These are phyloP conservation scores for Podarcis muralis DNA, from an alignment of 2,113 vertebrate species.

Conservation along the genomic window DNA sequence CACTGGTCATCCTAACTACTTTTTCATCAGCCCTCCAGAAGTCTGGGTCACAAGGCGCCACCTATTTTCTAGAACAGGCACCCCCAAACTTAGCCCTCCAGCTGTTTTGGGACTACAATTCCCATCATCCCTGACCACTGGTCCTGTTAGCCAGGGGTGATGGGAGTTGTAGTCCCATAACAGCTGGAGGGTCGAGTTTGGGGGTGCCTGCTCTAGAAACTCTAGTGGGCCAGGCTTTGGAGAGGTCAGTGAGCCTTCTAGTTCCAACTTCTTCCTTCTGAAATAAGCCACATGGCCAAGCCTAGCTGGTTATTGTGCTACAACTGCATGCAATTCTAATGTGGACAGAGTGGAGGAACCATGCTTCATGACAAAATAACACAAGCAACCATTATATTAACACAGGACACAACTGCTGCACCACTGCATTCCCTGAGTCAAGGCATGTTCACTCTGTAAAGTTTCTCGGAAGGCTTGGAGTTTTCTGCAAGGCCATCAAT, in stretches of 20 bases:
- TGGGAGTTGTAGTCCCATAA: no score
- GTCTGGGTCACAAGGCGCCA: neutral
- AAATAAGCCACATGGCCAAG: neutral
- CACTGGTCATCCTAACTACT: neutral
- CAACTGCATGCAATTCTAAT: neutral
- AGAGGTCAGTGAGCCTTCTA: neutral
- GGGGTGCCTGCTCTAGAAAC: neutral
- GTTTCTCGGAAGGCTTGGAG: neutral
- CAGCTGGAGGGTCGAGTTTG: no score
- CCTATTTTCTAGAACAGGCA: neutral
- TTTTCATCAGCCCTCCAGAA: neutral
- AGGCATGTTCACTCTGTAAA: neutral
- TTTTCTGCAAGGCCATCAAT: neutral
- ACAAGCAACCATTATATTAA: neutral
- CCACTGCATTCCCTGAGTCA: neutral
- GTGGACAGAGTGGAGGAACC: neutral
- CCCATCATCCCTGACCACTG: no score
- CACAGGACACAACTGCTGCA: neutral
- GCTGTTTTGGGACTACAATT: no score
- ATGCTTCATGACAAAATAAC: no score
- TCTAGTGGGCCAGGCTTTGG: no score
- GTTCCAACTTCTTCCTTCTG: neutral
- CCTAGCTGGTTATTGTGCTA: neutral
- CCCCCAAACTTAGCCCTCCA: no score
- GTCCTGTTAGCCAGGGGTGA: no score